These are phyloP conservation scores for Epicampocera succincta DNA, from an alignment of 2,888 invertebrate genomes.

Conservation along the genomic window DNA sequence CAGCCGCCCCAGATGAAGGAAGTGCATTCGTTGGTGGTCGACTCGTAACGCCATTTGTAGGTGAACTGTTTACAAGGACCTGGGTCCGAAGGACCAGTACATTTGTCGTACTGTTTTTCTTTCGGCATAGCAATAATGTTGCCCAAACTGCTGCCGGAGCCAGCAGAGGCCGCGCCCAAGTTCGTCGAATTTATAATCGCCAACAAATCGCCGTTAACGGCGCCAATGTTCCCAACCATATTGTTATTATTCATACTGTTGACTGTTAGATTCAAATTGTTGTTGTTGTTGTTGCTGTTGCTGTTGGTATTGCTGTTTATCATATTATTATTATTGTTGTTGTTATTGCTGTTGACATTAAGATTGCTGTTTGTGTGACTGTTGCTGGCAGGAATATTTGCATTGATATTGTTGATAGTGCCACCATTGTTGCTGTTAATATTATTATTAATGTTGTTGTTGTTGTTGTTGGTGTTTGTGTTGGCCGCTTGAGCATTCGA, in stretches of 20 bases:
- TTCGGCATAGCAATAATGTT: slow-evolving; percentile 74
- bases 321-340: slow-evolving; percentile 62
- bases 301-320: slow-evolving; percentile 23
- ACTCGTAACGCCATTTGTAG: slow-evolving; percentile 87
- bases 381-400: slow-evolving; percentile 62
- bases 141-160: slow-evolving; percentile 50
- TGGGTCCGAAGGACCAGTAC: slow-evolving; percentile 81
- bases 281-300: slow-evolving; percentile 38
- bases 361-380: slow-evolving; percentile 64
- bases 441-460: slow-evolving; percentile 43
- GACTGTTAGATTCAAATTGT: slow-evolving; percentile 66
- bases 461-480: slow-evolving; percentile 49
- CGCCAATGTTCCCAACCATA: slow-evolving; percentile 48
- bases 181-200: slow-evolving; percentile 51
- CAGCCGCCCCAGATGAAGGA: slow-evolving; percentile 88
- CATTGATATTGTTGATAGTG: slow-evolving; percentile 55
- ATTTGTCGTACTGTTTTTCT: slow-evolving; percentile 80
- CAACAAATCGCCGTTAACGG: slow-evolving; percentile 44
- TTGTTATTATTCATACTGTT: slow-evolving; percentile 58
- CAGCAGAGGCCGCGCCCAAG: slow-evolving; percentile 49
- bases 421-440: slow-evolving; percentile 53
- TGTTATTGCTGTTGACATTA: slow-evolving; percentile 55
- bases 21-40: slow-evolving; percentile 83
- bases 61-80: slow-evolving; percentile 86
- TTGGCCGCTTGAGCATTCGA: slow-evolving; percentile 59